A percentile compares a stretch with the other conserved stretches of the same genome.
These are phyloP conservation scores for Drymodes brunneopygia DNA, from an alignment of 2,113 vertebrate genomes.

Conservation along the genomic window DNA sequence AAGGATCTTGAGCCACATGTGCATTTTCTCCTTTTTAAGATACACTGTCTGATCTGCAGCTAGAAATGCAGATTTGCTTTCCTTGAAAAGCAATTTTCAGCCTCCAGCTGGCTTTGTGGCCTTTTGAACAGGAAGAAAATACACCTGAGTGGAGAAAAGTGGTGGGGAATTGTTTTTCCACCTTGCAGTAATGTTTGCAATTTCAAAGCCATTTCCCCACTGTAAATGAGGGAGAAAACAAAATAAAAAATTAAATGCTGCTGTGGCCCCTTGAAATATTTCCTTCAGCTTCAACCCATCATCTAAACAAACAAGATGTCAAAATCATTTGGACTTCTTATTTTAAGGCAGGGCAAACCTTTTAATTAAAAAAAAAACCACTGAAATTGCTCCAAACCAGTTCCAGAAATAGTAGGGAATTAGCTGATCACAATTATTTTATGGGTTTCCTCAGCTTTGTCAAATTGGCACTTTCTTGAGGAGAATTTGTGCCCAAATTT, in stretches of 20 bases:
- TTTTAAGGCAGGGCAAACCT: background rate
- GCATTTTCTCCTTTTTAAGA: background rate
- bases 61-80: background rate
- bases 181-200: background rate
- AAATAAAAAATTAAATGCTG: background rate
- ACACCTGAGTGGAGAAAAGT: background rate
- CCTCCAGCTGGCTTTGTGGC: background rate
- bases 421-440: background rate
- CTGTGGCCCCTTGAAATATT: background rate
- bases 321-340: background rate
- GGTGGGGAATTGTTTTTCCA: background rate
- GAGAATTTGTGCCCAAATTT: background rate
- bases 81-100: constrained; percentile 21
- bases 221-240: background rate
- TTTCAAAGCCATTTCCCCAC: background rate
- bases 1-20: background rate
- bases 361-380: background rate
- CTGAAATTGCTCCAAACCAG: background rate
- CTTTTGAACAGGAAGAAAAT: background rate
- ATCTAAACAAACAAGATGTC: background rate
- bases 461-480: background rate
- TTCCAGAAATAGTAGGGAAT: background rate
- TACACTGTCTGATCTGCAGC: background rate
- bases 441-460: background rate
- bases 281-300: background rate